Evolutionary conservation across 2,888 invertebrate genomes (phyloP).

Genomic region (Drosophila cracens): DNA sequence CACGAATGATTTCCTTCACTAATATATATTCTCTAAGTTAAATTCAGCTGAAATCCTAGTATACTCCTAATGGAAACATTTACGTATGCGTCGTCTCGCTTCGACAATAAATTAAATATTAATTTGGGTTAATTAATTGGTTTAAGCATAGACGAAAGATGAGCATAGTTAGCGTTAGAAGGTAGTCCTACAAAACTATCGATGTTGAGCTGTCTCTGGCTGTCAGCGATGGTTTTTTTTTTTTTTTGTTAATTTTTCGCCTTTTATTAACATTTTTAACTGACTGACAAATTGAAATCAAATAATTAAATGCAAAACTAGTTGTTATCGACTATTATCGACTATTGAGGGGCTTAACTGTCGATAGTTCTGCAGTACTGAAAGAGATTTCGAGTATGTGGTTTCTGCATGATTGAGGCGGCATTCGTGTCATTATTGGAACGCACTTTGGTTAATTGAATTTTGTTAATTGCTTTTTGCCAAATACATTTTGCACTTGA

Average conservation of each 20-base stretch:
- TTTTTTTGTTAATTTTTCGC: not conserved
- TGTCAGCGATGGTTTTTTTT: not conserved
- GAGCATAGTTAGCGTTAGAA: conserved; percentile 21
- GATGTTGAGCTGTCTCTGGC: not conserved
- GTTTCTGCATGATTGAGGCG: conserved; percentile 39
- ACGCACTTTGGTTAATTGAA: conserved; percentile 41
- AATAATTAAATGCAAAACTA: conserved; percentile 3
- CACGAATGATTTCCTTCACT: conserved; percentile 10
- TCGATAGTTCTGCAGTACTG: conserved; percentile 23
- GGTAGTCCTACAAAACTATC: conserved; percentile 19
- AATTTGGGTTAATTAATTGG: conserved; percentile 5
- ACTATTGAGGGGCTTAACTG: not conserved
- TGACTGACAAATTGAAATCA: not conserved
- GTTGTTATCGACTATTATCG: not conserved
- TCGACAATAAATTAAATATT: not conserved
- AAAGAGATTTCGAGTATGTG: conserved; percentile 30
- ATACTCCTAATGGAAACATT: conserved; percentile 15
- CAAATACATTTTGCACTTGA: conserved; percentile 64
- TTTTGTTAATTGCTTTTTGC: conserved; percentile 29
- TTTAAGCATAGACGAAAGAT: conserved; percentile 38
- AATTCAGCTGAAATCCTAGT: conserved; percentile 42
- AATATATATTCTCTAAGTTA: conserved; percentile 19
- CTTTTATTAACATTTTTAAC: not conserved
- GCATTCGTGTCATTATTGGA: conserved; percentile 33
- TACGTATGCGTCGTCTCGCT: conserved; percentile 5